Percentiles rank a stretch among this genome's conserved stretches.
Evolutionary conservation across 2,797 vertebrate genomes (phyloP).

Genomic region (Heliangelus exortis): DNA sequence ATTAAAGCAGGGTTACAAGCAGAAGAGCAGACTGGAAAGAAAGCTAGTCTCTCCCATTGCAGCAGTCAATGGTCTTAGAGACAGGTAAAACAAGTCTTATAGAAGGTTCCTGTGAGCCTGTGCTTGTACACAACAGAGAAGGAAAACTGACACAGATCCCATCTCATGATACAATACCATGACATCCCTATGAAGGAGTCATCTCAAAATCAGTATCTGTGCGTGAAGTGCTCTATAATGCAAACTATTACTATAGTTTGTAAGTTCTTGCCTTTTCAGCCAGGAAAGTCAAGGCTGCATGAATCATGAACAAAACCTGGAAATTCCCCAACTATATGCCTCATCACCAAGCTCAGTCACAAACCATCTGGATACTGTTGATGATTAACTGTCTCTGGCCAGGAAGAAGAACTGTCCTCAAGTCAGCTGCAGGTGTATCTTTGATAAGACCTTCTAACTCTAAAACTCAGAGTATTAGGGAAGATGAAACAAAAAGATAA

Average conservation of each 20-base stretch:
- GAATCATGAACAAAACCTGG: conserved; percentile 54
- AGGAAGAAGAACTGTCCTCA: background rate
- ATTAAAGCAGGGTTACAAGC: background rate
- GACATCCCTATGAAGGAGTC: background rate
- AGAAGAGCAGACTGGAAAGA: background rate
- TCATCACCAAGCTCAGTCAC: conserved; percentile 22
- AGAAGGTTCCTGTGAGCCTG: background rate
- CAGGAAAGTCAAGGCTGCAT: conserved; percentile 33
- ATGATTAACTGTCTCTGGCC: conserved; percentile 37
- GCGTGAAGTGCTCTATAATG: background rate
- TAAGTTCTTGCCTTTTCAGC: conserved; percentile 8
- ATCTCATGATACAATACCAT: background rate
- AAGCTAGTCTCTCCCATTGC: background rate
- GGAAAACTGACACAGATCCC: background rate
- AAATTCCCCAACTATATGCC: conserved; percentile 34
- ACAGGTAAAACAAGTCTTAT: background rate
- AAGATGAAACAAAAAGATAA: background rate
- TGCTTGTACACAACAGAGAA: background rate
- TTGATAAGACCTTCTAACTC: background rate
- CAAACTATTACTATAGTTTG: background rate
- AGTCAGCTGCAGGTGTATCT: background rate
- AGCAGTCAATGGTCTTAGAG: background rate
- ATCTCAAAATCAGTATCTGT: background rate
- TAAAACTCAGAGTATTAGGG: background rate
- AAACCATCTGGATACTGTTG: conserved; percentile 42